phyloP scores from a whole-genome alignment of 2,888 invertebrate genomes.

The Eurois occulta region DNA sequence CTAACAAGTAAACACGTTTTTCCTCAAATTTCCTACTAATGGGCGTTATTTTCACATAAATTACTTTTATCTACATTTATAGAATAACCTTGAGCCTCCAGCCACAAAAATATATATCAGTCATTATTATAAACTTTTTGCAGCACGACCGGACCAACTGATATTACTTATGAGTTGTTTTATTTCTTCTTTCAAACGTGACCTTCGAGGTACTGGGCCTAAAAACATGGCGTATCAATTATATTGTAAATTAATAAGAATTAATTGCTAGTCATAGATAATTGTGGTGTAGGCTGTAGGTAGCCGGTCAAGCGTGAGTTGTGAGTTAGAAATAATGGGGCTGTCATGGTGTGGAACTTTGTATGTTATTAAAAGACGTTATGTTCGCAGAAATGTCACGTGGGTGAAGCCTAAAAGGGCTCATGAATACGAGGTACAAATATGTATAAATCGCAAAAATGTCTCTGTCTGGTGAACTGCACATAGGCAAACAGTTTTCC shows the following conservation, averaged over 20 bases:
- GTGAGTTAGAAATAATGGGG: slow-evolving; percentile 3
- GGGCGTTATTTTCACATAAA: neutral
- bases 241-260: slow-evolving; percentile 28
- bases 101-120: slow-evolving; percentile 17
- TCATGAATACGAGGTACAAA: neutral
- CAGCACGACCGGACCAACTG: slow-evolving; percentile 1
- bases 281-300: slow-evolving; percentile 25
- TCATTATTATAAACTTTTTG: slow-evolving; percentile 37
- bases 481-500: neutral
- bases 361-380: neutral
- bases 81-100: slow-evolving; percentile 28
- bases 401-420: neutral
- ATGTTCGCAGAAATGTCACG: slow-evolving; percentile 4
- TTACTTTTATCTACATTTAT: neutral
- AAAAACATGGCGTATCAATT: slow-evolving; percentile 26
- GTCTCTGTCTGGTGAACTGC: neutral
- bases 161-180: slow-evolving; percentile 12
- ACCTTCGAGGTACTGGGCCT: slow-evolving; percentile 19
- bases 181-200: slow-evolving; percentile 37
- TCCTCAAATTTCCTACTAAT: neutral
- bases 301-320: slow-evolving; percentile 30
- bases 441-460: neutral
- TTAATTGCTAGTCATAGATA: slow-evolving; percentile 36
- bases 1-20: neutral
- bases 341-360: slow-evolving; percentile 1